Percentiles rank a stretch among this genome's conserved stretches.
These are phyloP conservation scores for Aphelenchoides avenae DNA, from an alignment of 1,140 invertebrate genomes.

Conservation along the genomic window DNA sequence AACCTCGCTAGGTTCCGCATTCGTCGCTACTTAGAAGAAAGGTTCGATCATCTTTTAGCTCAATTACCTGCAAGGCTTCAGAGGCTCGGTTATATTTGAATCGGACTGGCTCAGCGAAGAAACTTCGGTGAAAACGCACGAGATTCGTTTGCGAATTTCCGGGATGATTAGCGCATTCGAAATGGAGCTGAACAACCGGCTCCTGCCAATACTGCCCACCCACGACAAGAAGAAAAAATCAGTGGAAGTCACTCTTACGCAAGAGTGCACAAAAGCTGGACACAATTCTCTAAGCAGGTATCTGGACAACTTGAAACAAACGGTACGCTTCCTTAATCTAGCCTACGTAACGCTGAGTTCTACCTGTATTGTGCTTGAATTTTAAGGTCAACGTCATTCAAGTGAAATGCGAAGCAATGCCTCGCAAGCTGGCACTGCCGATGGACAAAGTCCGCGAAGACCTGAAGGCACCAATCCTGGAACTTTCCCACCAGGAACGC, in stretches of 20 bases:
- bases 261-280: constrained; percentile 35
- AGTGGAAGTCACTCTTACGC: constrained; percentile 19
- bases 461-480: constrained; percentile 29
- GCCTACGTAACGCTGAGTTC: not conserved
- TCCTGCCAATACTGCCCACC: constrained; percentile 24
- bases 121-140: not conserved
- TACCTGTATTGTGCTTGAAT: too few relatives aligned
- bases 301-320: constrained; percentile 3
- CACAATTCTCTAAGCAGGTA: constrained; percentile 21
- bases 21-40: constrained; percentile 36
- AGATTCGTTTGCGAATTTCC: constrained; percentile 32
- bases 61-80: constrained; percentile 7
- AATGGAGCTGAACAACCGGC: constrained; percentile 7
- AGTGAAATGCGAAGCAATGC: constrained; percentile 24
- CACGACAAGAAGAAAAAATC: constrained; percentile 23
- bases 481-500: constrained; percentile 21
- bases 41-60: constrained; percentile 8
- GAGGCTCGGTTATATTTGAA: constrained; percentile 27
- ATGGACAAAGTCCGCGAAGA: constrained; percentile 35
- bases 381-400: constrained; percentile 16
- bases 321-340: not conserved
- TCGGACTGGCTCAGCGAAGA: constrained; percentile 16
- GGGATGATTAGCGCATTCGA: constrained; percentile 23
- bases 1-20: constrained; percentile 30
- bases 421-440: constrained; percentile 24